These are phyloP conservation scores for Pelecanus crispus DNA, from an alignment of 2,113 vertebrate species.

Conservation along the genomic window DNA sequence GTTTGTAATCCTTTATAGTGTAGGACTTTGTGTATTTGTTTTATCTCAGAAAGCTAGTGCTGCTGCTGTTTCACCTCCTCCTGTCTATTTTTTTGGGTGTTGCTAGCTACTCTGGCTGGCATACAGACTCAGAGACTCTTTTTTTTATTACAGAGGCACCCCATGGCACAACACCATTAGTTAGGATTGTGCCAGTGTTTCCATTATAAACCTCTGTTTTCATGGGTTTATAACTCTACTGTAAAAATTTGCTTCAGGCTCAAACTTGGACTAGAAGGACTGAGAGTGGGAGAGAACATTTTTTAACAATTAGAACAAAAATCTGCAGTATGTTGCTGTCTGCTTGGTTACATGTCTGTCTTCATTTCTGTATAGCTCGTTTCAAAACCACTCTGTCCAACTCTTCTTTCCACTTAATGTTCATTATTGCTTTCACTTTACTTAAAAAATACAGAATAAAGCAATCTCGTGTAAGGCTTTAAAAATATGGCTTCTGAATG, in stretches of 20 bases:
- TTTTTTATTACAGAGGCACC: conserved; percentile 21
- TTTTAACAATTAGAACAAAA: conserved; percentile 56
- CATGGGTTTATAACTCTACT: conserved; percentile 64
- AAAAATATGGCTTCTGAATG: background rate
- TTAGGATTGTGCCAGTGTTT: conserved; percentile 60
- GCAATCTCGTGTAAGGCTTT: background rate
- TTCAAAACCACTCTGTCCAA: background rate
- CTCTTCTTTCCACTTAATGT: background rate
- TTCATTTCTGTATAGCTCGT: background rate
- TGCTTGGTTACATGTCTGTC: conserved; percentile 24
- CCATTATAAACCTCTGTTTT: conserved; percentile 67
- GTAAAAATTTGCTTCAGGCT: conserved; percentile 65
- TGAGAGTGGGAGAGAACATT: conserved; percentile 43
- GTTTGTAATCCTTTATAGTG: background rate
- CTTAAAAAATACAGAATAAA: background rate
- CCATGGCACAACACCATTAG: conserved; percentile 33
- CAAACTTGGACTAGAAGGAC: conserved; percentile 49
- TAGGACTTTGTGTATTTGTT: background rate
- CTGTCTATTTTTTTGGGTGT: background rate
- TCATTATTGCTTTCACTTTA: background rate
- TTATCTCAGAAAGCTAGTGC: background rate
- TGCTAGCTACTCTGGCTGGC: conserved; percentile 25
- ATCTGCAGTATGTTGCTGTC: conserved; percentile 21
- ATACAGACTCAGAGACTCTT: background rate
- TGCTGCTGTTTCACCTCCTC: background rate